Conservation (phyloP, 35 echinoderm and acorn worm species). For the Apostichopus parvimensis region DNA sequence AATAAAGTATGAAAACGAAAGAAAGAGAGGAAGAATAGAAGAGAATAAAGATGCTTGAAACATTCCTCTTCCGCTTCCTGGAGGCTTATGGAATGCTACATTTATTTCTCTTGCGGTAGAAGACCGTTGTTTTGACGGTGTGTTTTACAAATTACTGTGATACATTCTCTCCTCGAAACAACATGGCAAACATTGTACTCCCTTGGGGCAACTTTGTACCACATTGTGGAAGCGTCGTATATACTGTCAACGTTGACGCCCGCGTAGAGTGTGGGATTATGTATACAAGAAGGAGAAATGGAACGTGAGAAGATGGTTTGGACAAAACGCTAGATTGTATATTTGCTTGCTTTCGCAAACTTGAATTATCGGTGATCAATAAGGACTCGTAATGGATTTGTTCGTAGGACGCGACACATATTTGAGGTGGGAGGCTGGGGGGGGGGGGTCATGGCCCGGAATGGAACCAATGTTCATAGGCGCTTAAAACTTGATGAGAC, state of each 20-base stretch:
- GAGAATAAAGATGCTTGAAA: not conserved
- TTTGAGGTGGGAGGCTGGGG: too few species aligned
- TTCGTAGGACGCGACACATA: too few species aligned
- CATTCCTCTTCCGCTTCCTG: not conserved
- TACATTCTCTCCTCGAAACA: not conserved
- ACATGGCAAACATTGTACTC: not conserved
- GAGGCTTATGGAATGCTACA: not conserved
- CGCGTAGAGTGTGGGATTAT: too few species aligned
- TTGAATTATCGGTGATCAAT: not conserved
- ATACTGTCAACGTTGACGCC: too few species aligned
- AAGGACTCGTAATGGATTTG: not conserved
- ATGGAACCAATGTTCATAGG: too few species aligned
- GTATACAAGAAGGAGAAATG: not conserved
- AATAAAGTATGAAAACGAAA: not conserved
- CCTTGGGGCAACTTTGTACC: slow-evolving; percentile 16
- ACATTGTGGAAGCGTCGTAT: not conserved
- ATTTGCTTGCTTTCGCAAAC: not conserved
- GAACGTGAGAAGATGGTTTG: not conserved
- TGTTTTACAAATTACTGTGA: slow-evolving; percentile 6
- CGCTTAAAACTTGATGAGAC: too few species aligned
- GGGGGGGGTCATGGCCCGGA: too few species aligned
- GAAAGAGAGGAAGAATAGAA: not conserved
- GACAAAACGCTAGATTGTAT: not conserved
- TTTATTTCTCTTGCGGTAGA: not conserved
- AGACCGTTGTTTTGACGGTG: not conserved